These are phyloP conservation scores for Falco punctatus DNA, from an alignment of 2,113 vertebrate species.

Conservation along the genomic window DNA sequence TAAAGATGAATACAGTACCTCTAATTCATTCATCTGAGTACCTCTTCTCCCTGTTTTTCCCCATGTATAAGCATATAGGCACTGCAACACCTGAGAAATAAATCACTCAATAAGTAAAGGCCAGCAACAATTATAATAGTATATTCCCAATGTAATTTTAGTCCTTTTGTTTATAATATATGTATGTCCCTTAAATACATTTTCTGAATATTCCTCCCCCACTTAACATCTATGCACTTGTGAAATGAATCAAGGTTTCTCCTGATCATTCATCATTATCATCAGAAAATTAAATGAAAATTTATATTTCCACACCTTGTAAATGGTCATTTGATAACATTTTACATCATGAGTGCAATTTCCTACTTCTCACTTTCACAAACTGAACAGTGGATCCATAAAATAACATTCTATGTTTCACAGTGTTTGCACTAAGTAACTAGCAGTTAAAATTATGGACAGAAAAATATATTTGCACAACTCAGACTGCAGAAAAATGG, in stretches of 20 bases:
- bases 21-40: background rate
- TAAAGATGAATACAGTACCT: background rate
- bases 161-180: background rate
- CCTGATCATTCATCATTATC: slow-evolving; percentile 20
- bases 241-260: background rate
- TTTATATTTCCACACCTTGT: slow-evolving; percentile 12
- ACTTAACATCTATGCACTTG: background rate
- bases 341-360: slow-evolving; percentile 41
- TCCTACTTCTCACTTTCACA: slow-evolving; percentile 57
- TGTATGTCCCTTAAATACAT: background rate
- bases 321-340: slow-evolving; percentile 48
- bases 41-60: background rate
- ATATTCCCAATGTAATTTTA: background rate
- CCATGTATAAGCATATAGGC: background rate
- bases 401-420: slow-evolving; percentile 45
- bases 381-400: slow-evolving; percentile 55
- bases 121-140: background rate
- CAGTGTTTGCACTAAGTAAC: slow-evolving; percentile 2
- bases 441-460: background rate
- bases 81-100: background rate
- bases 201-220: background rate
- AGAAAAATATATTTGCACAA: slow-evolving; percentile 2
- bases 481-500: background rate
- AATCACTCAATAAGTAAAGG: background rate
- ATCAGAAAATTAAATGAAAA: slow-evolving; percentile 67